Percentiles rank a stretch among this genome's conserved stretches.
Evolutionary conservation across 2,888 invertebrate species (phyloP).

Genomic region (Synergus umbraculus): DNA sequence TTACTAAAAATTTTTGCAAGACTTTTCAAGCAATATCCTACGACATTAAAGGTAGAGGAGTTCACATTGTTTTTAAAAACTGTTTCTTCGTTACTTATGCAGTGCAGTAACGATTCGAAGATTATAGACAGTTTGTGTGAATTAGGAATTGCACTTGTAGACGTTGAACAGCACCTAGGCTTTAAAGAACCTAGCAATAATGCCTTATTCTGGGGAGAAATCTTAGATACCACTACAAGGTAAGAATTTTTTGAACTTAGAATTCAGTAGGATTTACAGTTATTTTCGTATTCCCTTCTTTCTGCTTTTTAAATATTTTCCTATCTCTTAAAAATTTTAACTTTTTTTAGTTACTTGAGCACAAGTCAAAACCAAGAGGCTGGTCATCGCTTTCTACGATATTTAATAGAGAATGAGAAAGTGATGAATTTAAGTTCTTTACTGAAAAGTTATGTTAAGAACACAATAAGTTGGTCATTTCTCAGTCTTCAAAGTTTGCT

Average conservation of each 20-base stretch:
- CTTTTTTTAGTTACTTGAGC: slow-evolving; percentile 74
- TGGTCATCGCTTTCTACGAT: slow-evolving; percentile 76
- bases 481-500: slow-evolving; percentile 74
- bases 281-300: too few relatives aligned
- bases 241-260: slow-evolving; percentile 51
- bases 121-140: slow-evolving; percentile 72
- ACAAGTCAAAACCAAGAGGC: slow-evolving; percentile 45
- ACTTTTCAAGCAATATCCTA: slow-evolving; percentile 76
- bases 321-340: too few relatives aligned
- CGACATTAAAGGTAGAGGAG: slow-evolving; percentile 70
- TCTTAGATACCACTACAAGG: slow-evolving; percentile 76
- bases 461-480: slow-evolving; percentile 72
- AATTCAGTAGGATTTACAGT: too few relatives aligned
- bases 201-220: slow-evolving; percentile 70
- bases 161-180: slow-evolving; percentile 61
- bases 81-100: slow-evolving; percentile 68
- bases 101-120: slow-evolving; percentile 67
- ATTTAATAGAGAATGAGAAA: slow-evolving; percentile 72
- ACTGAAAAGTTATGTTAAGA: slow-evolving; percentile 74
- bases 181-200: slow-evolving; percentile 51
- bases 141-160: slow-evolving; percentile 69
- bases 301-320: too few relatives aligned
- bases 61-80: slow-evolving; percentile 73
- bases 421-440: slow-evolving; percentile 70
- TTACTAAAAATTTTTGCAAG: slow-evolving; percentile 75